phyloP scores from a whole-genome alignment of 2,888 invertebrate genomes.

The Pteria penguin region DNA sequence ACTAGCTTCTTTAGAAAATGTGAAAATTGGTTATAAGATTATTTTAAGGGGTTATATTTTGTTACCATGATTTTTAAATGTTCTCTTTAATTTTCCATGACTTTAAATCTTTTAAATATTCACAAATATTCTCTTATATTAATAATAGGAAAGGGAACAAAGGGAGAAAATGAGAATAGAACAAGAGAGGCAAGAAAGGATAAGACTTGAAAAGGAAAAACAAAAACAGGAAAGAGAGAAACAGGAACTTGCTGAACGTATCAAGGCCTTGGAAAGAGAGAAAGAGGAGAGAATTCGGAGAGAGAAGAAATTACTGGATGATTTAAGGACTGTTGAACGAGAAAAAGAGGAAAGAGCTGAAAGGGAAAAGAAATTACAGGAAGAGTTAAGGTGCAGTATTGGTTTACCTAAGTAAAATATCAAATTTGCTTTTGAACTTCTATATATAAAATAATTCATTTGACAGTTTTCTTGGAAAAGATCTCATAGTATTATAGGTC shows the following conservation, averaged over 20 bases:
- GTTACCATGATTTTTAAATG: too few relatives aligned
- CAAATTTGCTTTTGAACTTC: too few relatives aligned
- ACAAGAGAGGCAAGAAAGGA: slow-evolving; percentile 15
- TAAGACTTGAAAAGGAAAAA: slow-evolving; percentile 24
- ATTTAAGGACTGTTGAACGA: slow-evolving; percentile 45
- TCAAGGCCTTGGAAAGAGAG: slow-evolving; percentile 21
- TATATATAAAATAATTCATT: too few relatives aligned
- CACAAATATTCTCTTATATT: too few relatives aligned
- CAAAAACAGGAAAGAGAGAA: slow-evolving; percentile 48
- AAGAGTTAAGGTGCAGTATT: background rate
- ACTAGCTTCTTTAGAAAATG: too few relatives aligned
- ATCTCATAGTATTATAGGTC: too few relatives aligned
- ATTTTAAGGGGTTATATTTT: too few relatives aligned
- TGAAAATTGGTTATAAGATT: too few relatives aligned
- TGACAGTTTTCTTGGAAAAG: too few relatives aligned
- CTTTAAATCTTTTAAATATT: too few relatives aligned
- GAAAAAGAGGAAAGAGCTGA: background rate
- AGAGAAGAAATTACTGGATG: slow-evolving; percentile 22
- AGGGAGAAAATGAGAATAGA: slow-evolving; percentile 10
- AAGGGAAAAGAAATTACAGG: background rate
- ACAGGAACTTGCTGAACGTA: slow-evolving; percentile 13
- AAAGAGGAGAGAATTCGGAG: slow-evolving; percentile 19
- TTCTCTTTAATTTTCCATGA: too few relatives aligned
- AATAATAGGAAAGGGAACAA: slow-evolving; percentile 13
- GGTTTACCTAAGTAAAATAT: too few relatives aligned